Evolutionary conservation across 30 jellyfish, hydroid and myxozoan species (phyloP).

Genomic region (Hydra vulgaris): DNA sequence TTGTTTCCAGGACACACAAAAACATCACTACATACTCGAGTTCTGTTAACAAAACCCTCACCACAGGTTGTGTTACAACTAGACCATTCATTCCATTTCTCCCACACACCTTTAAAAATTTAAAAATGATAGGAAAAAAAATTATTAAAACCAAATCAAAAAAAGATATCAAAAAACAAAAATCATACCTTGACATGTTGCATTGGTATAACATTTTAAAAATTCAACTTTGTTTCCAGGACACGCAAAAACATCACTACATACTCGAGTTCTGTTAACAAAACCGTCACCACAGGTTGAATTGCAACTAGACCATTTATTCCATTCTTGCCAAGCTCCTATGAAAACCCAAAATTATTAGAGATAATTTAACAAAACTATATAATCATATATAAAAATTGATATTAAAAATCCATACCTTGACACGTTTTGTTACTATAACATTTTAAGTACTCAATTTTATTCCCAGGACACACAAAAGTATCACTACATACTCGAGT

Average conservation of each 20-base stretch:
- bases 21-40: not conserved
- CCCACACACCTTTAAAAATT: not conserved
- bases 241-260: not conserved
- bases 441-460: not conserved
- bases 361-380: no score
- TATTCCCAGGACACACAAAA: not conserved
- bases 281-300: not conserved
- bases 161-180: not conserved
- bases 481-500: not conserved
- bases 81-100: not conserved
- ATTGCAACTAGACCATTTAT: not conserved
- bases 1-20: not conserved
- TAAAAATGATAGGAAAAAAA: not conserved
- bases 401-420: not conserved
- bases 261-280: not conserved
- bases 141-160: not conserved
- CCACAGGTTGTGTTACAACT: not conserved
- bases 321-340: not conserved
- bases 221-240: not conserved
- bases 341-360: no score
- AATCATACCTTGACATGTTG: not conserved
- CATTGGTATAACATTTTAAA: not conserved
- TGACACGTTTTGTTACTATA: not conserved
- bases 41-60: not conserved
- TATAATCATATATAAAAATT: not conserved